These are phyloP conservation scores for Neomorphus geoffroyi DNA, from an alignment of 2,797 vertebrate genomes.

Conservation along the genomic window DNA sequence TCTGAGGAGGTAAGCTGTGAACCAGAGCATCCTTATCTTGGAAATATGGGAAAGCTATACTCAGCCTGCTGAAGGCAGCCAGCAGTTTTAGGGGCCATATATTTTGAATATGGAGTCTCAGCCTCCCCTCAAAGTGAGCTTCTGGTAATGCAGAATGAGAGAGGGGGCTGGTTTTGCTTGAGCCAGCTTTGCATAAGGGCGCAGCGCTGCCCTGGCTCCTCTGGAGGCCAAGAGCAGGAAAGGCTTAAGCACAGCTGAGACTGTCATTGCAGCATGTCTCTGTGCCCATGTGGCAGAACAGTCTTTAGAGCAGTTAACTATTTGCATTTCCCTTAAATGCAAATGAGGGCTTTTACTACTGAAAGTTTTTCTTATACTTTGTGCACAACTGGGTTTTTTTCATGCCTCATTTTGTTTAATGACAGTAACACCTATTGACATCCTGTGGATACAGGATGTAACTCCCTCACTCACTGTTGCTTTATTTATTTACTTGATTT, in stretches of 20 bases:
- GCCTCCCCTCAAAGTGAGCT: rapidly evolving
- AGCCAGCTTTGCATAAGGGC: background rate
- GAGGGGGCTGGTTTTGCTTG: background rate
- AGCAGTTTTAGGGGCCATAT: background rate
- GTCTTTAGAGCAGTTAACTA: background rate
- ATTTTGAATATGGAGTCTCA: background rate
- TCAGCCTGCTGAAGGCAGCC: background rate
- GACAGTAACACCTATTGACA: background rate
- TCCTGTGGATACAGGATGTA: background rate
- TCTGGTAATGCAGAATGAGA: background rate
- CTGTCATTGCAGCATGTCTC: background rate
- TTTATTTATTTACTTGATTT: background rate
- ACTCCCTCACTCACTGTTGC: background rate
- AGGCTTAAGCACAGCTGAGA: background rate
- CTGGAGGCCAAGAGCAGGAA: background rate
- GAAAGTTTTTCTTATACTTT: background rate
- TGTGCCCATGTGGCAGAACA: background rate
- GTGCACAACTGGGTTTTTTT: background rate
- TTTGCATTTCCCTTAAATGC: background rate
- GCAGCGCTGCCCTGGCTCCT: background rate
- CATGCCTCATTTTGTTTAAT: background rate
- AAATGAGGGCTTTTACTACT: background rate
- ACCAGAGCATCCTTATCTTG: background rate
- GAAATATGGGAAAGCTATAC: background rate
- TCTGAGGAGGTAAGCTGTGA: background rate